Evolutionary conservation across 1,140 invertebrate genomes (phyloP).

Genomic region (Megathymus violae): DNA sequence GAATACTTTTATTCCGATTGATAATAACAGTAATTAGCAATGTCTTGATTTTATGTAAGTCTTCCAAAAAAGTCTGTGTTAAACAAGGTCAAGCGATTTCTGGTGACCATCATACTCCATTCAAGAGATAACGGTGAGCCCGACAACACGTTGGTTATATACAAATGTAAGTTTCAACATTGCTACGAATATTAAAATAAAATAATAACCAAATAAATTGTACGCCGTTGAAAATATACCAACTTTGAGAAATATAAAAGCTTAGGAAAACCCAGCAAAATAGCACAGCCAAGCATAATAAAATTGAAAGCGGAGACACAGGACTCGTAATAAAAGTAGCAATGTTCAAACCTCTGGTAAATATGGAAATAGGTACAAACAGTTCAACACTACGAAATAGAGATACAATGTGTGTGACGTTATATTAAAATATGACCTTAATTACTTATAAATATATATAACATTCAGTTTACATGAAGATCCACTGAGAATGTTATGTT

Average conservation of each 20-base stretch:
- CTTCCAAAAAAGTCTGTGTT: constrained; percentile 14
- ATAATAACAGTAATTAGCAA: constrained; percentile 7
- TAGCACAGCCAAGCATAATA: constrained; percentile 33
- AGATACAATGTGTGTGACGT: constrained; percentile 59
- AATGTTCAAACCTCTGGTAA: constrained; percentile 80
- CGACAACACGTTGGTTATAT: constrained; percentile 71
- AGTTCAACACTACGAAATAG: constrained; percentile 68
- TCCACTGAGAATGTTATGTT: constrained; percentile 53
- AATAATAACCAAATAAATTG: constrained; percentile 25
- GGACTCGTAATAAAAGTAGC: constrained; percentile 54
- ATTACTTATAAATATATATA: constrained; percentile 81
- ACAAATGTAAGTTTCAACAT: constrained; percentile 71
- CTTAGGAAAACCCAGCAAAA: constrained; percentile 38
- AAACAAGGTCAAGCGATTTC: constrained; percentile 7
- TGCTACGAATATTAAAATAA: constrained; percentile 59
- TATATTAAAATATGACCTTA: constrained; percentile 64
- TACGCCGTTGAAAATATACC: constrained; percentile 49
- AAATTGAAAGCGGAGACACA: constrained; percentile 30
- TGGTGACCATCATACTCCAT: constrained; percentile 12
- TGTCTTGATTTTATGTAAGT: constrained; percentile 9
- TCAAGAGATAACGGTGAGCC: constrained; percentile 40
- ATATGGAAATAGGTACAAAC: constrained; percentile 47
- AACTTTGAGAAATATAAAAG: constrained; percentile 76
- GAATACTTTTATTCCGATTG: not conserved
- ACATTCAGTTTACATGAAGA: constrained; percentile 61